phyloP scores from a whole-genome alignment of 2,113 vertebrate species.

The Ailurus styani region DNA sequence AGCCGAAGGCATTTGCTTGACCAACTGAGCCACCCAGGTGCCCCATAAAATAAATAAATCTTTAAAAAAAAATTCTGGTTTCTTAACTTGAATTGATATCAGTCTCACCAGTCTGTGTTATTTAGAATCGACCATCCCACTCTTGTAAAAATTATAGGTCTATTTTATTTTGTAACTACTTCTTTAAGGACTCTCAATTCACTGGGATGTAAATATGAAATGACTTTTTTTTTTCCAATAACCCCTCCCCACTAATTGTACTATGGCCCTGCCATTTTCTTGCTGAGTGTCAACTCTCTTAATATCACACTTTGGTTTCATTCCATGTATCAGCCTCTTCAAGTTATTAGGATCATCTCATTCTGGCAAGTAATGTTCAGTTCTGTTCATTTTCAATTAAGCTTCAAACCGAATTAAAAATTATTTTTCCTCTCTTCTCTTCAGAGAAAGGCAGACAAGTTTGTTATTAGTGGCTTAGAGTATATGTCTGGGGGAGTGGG shows the following conservation, averaged over 20 bases:
- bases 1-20: too few species aligned
- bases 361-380: background rate
- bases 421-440: background rate
- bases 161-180: background rate
- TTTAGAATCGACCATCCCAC: background rate
- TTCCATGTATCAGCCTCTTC: background rate
- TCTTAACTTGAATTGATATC: background rate
- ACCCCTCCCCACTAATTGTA: background rate
- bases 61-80: background rate
- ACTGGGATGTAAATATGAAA: background rate
- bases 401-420: background rate
- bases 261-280: background rate
- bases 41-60: too few species aligned
- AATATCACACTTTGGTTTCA: background rate
- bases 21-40: too few species aligned
- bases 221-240: background rate
- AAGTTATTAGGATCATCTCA: conserved; percentile 8
- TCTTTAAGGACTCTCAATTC: background rate
- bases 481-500: background rate
- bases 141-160: background rate
- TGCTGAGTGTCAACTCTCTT: background rate
- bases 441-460: background rate
- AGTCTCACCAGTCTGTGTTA: background rate
- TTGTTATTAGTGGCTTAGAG: background rate
- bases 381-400: background rate